These are phyloP conservation scores for Bimastos eiseni DNA, from an alignment of 2,888 invertebrate genomes.

Conservation along the genomic window DNA sequence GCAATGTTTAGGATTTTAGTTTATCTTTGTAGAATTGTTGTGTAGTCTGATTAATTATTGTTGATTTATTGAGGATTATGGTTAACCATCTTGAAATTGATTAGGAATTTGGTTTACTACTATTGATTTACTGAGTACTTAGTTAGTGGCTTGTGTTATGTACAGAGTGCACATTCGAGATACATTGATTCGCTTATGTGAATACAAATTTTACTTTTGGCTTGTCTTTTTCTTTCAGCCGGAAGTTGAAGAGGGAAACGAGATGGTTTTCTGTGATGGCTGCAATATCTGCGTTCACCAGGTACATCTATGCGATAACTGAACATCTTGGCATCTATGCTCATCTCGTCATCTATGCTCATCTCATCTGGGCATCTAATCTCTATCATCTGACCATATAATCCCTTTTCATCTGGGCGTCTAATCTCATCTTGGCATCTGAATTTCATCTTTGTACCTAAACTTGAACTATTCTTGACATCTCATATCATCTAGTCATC, in stretches of 20 bases:
- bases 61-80: background rate
- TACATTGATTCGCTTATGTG: background rate
- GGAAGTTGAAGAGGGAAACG: constrained; percentile 42
- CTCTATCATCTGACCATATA: background rate
- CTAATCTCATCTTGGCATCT: background rate
- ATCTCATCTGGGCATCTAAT: too few species aligned
- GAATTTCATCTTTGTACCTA: background rate
- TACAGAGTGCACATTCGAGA: too few species aligned
- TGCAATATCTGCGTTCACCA: constrained; percentile 99
- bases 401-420: background rate
- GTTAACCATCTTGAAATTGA: background rate
- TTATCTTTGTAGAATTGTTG: background rate
- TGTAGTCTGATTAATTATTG: background rate
- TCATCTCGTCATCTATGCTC: too few species aligned
- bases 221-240: constrained; percentile 33
- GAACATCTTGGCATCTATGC: background rate
- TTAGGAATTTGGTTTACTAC: background rate
- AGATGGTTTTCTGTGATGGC: constrained; percentile 82
- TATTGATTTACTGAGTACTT: background rate
- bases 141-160: background rate
- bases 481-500: too few species aligned
- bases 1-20: background rate
- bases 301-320: constrained; percentile 44
- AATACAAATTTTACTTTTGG: background rate
- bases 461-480: background rate